Evolutionary conservation across 2,113 vertebrate species (phyloP).

Genomic region (Peromyscus leucopus): DNA sequence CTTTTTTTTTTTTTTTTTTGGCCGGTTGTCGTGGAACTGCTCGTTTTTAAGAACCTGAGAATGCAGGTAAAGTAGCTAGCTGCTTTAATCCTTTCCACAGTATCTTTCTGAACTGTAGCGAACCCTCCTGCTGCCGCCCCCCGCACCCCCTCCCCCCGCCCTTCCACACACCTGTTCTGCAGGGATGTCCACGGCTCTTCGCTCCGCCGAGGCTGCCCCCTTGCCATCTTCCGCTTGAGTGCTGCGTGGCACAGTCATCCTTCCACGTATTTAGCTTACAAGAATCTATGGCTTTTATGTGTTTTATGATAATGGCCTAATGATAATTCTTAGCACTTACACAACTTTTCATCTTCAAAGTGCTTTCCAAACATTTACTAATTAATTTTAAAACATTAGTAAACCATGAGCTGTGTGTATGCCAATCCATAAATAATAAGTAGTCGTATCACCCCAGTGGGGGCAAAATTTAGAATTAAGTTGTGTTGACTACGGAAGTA

Average conservation of each 20-base stretch:
- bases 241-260: constrained; percentile 25
- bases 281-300: constrained; percentile 60
- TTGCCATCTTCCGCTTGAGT: constrained; percentile 53
- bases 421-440: constrained; percentile 62
- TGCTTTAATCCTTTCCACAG: neutral
- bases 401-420: constrained; percentile 57
- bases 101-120: neutral
- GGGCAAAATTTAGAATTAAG: constrained; percentile 46
- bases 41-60: neutral
- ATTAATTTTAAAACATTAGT: constrained; percentile 70
- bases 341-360: constrained; percentile 80
- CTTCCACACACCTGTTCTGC: constrained; percentile 42
- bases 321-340: constrained; percentile 71
- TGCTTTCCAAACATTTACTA: constrained; percentile 70
- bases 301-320: constrained; percentile 76
- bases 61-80: neutral
- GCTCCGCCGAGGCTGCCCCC: neutral
- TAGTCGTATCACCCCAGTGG: constrained; percentile 23
- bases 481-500: neutral
- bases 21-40: neutral
- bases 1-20: neutral
- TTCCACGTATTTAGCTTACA: constrained; percentile 71
- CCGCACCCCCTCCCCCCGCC: neutral
- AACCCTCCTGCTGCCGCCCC: no score
- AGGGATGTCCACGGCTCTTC: neutral